These are phyloP conservation scores for Caracal caracal DNA, from an alignment of 2,113 vertebrate genomes.

Conservation along the genomic window DNA sequence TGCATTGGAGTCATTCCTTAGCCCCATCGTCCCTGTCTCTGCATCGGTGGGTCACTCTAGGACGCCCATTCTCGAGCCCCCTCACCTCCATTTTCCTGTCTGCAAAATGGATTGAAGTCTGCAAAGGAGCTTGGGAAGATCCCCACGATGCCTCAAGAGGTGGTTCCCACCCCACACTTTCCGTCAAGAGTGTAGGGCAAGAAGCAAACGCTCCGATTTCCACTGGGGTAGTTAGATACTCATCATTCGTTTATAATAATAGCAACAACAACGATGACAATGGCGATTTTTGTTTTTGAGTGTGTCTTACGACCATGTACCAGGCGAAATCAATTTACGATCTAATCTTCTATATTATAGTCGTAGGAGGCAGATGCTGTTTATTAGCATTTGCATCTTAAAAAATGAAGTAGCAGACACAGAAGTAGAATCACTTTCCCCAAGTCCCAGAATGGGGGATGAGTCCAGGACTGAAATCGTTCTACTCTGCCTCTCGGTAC, in stretches of 20 bases:
- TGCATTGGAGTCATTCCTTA: neutral
- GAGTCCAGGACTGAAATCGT: neutral
- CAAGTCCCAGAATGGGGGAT: neutral
- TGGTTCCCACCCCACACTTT: too few species aligned
- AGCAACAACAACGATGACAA: neutral
- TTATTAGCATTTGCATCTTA: neutral
- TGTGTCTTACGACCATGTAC: neutral
- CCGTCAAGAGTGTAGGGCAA: neutral
- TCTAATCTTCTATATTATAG: neutral
- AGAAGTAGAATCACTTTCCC: neutral
- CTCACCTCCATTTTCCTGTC: neutral
- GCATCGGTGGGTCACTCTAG: too few species aligned
- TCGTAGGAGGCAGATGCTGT: neutral
- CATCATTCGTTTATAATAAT: neutral
- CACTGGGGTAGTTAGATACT: neutral
- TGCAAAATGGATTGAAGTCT: neutral
- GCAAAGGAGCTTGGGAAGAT: constrained; percentile 4
- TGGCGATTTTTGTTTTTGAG: neutral
- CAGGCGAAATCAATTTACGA: neutral
- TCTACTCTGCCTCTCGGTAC: too few species aligned
- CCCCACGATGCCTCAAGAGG: too few species aligned
- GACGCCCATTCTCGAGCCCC: neutral
- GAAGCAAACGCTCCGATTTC: neutral
- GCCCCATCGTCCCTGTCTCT: neutral
- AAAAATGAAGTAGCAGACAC: neutral